Evolutionary conservation across 2,113 vertebrate species (phyloP), one percentile per base, ranked within the genome.

Genomic region (Sander lucioperca): DNA sequence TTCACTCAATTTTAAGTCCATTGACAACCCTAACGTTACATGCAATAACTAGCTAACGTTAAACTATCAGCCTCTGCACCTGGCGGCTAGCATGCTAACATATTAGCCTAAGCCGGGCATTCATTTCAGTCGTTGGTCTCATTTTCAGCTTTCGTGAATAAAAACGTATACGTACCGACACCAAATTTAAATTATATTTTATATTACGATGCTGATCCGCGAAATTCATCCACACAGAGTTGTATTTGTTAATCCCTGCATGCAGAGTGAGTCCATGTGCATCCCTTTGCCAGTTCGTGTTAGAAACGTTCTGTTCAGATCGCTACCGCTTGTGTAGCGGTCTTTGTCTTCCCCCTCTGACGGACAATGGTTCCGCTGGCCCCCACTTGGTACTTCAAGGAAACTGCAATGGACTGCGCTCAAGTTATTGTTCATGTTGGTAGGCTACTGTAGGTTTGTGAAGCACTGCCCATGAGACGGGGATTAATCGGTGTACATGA

Each of bases 281-380:
- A 76, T 4, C 61, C 14, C 0, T 67, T 2, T 11, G 6, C 12
- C 15, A 15, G 11, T 80, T 90, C 95, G 95, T 89, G 4, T 25
- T 0, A 3, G 2, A 58, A 86, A 94, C 95, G 94, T 93, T 86
- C 39, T 4, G 18, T 94, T 95, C 91, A 79, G 81, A 18, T 48
- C 21, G 59, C 69, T 72, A 71, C 84, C 84, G 77, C 66, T 25
- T 79, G 90, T 91, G 85, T 71, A 48, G 45, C 87, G 47, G 61
- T 11, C 33, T 90, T 92, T 85, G 70, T 71, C 79, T 65, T 91
- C 91, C 92, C 85, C 15, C 15, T 3, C 7, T 15, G 7, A 18
- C 5, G 4, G 1, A 63, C 11, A 43, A 71, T 6, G 36, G 88
- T 86, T 91, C 85, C 83, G 76, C 21, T 1, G 15, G 76, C 65